Evolutionary conservation across 2,113 vertebrate species (phyloP), one percentile per base, ranked within the genome.

Genomic region (Coptodon bakossiorum): DNA sequence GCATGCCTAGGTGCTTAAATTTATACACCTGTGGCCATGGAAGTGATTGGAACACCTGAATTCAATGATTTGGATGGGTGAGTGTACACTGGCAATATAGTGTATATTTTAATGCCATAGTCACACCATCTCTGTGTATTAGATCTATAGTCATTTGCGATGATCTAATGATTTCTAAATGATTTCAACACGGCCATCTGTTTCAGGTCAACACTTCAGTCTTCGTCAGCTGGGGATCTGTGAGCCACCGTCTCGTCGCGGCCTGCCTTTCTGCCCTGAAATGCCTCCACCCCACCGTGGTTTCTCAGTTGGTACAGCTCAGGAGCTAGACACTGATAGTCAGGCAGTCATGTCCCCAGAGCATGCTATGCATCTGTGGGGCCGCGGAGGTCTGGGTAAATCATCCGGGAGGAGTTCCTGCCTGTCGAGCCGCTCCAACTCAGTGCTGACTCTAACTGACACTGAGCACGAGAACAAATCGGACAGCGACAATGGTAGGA

Each of bases 401-500:
- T 97, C 98, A 66, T 98, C 98, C 3, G 98, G 97, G 90, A 97
- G 97, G 95, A 98, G 97, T 92, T 99, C 99, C 96, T 99, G 98
- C 95, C 96, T 99, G 90, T 99, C 99, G 63, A 99, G 99, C 94
- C 98, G 98, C 89, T 99, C 99, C 96, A 99, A 99, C 97, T 99
- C 99, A 3, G 98, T 97, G 89, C 97, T 99, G 94, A 99, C 99
- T 12, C 98, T 99, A 40, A 99, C 99, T 8, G 99, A 99, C 95
- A 99, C 98, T 0, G 99, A 99, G 93, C 98, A 99, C 0, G 99
- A 99, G 52, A 99, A 99, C 97, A 99, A 99, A 96, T 99, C 99
- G 1, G 99, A 99, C 97, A 99, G 98, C 92, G 99, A 99, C 92
- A 98, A 95, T 2, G 99, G 99, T 99, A 97, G 87, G 95, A 90